Base-by-base conservation (phyloP, 2,797 vertebrate species). In the Melanotaenia pygmaea region DNA sequence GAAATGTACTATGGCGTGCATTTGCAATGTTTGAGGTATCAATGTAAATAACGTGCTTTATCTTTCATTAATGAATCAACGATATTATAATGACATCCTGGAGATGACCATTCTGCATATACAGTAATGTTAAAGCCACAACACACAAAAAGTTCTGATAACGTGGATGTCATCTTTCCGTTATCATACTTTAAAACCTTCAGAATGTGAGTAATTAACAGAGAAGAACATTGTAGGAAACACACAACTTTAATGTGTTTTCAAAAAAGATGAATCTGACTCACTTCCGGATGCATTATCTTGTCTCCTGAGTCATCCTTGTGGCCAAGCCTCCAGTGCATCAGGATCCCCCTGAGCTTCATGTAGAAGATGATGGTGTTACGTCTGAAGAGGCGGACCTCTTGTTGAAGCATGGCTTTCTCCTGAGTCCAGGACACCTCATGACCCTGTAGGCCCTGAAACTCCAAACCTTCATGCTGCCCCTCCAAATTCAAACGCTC, bases 281-380 rank as follows among this genome's bases (percentile, higher is more conserved):
- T 87, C 94, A 98, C 97, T 96, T 98, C 95, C 0, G 92, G 22
- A 0, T 89, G 26, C 0, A 88, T 81, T 3, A 93, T 84, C 56
- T 94, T 94, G 59, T 95, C 95, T 5, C 89, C 92, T 0, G 86
- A 11, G 16, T 95, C 95, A 22, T 92, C 88, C 75, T 90, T 89
- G 76, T 92, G 95, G 56, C 96, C 94, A 43, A 95, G 95, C 79
- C 96, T 94, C 97, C 98, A 99, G 82, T 96, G 96, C 75, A 93
- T 95, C 18, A 99, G 95, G 83, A 99, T 94, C 95, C 96, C 97
- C 78, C 96, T 93, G 75, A 99, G 95, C 90, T 97, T 99, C 89
- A 97, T 95, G 63, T 98, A 99, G 76, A 97, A 92, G 56, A 98
- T 93, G 90, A 97, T 94, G 45, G 95, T 95, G 93, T 96, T 97